These are phyloP conservation scores for Hydrochoerus hydrochaeris DNA, from an alignment of 2,113 vertebrate species.

Conservation along the genomic window DNA sequence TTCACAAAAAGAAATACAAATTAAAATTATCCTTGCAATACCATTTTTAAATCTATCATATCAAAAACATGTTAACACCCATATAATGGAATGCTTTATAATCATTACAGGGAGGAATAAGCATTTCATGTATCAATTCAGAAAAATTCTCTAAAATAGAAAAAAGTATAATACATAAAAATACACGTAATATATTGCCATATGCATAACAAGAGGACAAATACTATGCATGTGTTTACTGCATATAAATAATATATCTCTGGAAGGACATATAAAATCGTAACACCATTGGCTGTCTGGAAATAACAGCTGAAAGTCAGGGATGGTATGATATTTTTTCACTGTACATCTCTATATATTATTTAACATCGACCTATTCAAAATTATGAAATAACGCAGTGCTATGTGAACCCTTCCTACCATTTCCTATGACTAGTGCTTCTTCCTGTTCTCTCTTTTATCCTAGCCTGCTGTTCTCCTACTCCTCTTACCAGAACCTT, in stretches of 20 bases:
- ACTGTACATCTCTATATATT: background rate
- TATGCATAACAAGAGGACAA: background rate
- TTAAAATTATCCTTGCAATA: conserved; percentile 39
- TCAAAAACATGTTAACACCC: background rate
- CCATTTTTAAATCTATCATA: conserved; percentile 18
- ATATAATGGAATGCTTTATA: conserved; percentile 12
- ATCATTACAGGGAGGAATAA: conserved; percentile 10
- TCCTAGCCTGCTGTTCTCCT: background rate
- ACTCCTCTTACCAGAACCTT: conserved; percentile 11
- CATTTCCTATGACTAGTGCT: background rate
- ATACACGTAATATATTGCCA: background rate
- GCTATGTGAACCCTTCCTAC: background rate
- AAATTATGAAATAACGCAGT: background rate
- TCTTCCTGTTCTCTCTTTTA: background rate
- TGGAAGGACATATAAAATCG: background rate
- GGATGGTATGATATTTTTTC: background rate
- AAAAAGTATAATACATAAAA: background rate
- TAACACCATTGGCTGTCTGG: background rate
- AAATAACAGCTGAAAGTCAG: background rate
- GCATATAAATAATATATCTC: background rate
- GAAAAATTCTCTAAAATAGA: conserved; percentile 50
- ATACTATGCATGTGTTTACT: conserved; percentile 5
- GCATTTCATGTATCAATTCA: conserved; percentile 11
- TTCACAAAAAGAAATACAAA: conserved; percentile 56
- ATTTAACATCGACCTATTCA: conserved; percentile 34